Base-by-base conservation (phyloP, 2,113 vertebrate genomes). In the Addax nasomaculatus region DNA sequence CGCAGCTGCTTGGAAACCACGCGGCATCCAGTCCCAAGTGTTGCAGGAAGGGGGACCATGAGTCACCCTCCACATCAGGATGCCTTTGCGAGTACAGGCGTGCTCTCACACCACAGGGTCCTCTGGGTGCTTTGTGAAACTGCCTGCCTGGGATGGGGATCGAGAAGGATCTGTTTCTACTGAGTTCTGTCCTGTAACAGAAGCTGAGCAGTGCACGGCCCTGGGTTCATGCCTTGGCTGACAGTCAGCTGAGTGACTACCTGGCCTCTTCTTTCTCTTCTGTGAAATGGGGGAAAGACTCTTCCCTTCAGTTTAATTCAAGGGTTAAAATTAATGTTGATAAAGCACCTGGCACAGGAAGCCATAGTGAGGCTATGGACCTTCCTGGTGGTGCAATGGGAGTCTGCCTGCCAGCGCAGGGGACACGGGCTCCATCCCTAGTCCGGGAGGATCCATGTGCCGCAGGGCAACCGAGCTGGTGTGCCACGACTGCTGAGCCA, bases 231-330 rank as follows among this genome's bases (percentile, higher is more conserved):
- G 14, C 12, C 79, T 13, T 45, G 57, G 45, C 36, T 51, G 30
- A 45, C 73, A 39, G 13, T 49, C 49, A 36, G 55, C 49, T 5
- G 9, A 67, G 10, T 19, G 47, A 58, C 49, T 15, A n/a, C 47
- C 23, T 62, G 83, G 30, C 47, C 73, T 83, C 79, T 16, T 51
- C 45, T 76, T 96, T 87, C 78, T 93, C 58, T 76, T 89, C 58
- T 47, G 79, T n/a, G n/a, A 83, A 95, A 89, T 23, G 47, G 55
- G 49, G 33, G 43, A 33, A 33, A 10, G 53, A 21, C n/a, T 90
- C 85, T 86, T 83, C 62, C 43, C 67, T 27, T 49, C 53, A 49
- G 27, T 36, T 80, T n/a, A 53, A 83, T 21, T 73, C 15, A 53
- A 83, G 47, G 55, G 36, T 85, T 43, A 89, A 60, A 86, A 58